A percentile compares a stretch with the other conserved stretches of the same genome.
Conservation (phyloP, 2,888 invertebrate species). For the Anticlea derivata region DNA sequence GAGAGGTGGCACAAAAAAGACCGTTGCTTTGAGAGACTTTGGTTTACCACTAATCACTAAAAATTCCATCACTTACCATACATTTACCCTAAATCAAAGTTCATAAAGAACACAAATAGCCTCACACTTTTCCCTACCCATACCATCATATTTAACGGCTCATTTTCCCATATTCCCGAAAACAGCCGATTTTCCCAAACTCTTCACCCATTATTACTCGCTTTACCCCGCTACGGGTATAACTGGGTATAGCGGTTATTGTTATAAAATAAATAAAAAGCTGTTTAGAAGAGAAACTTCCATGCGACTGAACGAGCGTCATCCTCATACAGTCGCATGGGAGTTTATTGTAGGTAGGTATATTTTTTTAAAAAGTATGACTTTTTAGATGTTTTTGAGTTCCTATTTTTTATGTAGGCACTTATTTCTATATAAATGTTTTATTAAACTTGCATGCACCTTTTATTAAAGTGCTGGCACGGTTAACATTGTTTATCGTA, state of each 20-base stretch:
- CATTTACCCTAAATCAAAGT: neutral
- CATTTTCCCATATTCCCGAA: conserved; percentile 14
- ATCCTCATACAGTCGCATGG: too few relatives aligned
- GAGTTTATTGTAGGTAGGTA: too few relatives aligned
- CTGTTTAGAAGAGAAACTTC: conserved; percentile 5
- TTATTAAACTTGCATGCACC: too few relatives aligned
- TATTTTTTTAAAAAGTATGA: too few relatives aligned
- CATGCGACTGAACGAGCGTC: too few relatives aligned
- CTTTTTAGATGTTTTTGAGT: too few relatives aligned
- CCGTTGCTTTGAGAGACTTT: neutral
- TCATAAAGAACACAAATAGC: conserved; percentile 6
- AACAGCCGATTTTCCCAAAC: conserved; percentile 20
- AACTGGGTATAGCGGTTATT: neutral
- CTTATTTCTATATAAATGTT: too few relatives aligned
- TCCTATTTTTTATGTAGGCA: too few relatives aligned
- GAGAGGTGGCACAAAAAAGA: too few relatives aligned
- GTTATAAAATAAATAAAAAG: neutral
- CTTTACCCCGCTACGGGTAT: neutral
- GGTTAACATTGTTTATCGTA: too few relatives aligned
- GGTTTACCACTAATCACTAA: neutral
- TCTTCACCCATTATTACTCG: conserved; percentile 15
- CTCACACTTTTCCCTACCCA: conserved; percentile 1
- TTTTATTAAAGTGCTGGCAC: too few relatives aligned
- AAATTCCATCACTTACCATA: neutral
- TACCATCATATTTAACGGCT: conserved; percentile 16